Base-by-base conservation (phyloP, 2,888 invertebrate genomes). In the Meghimatium bilineatum region DNA sequence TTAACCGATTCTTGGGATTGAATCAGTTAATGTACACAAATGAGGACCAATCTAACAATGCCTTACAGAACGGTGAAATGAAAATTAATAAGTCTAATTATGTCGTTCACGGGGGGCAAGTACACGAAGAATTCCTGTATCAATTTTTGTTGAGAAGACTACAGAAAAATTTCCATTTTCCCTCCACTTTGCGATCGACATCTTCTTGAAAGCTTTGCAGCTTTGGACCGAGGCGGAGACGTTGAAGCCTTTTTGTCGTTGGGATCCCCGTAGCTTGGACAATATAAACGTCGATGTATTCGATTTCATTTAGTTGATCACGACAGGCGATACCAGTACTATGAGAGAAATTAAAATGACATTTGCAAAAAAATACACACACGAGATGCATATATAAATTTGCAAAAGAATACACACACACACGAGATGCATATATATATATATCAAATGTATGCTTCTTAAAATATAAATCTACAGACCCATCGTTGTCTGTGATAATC, bases 11-110 rank as follows among this genome's bases (percentile, higher is more conserved):
- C 77, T n/a, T 38, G 34, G n/a, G 66, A 77, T 77, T 29, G 77
- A 77, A 77, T n/a, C 63, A 66, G 77, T 77, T 77, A 77, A 77
- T 77, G 77, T 77, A 77, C 77, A 77, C 77, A 77, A 77, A 77
- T 77, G 38, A 63, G n/a, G n/a, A 20, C 36, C 38, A 17, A 36
- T 77, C 60, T 10, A 29, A 66, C 77, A 77, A 63, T 77, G 77
- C 66, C 77, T 77, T 66, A 38, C 36, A 26, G 77, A 66, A 38
- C 66, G 77, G n/a, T 66, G 38, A 77, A 77, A 77, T 77, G 79
- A 69, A 80, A 67, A 80, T 80, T 80, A 80, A 80, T 80, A 80
- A 80, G 79, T 80, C 79, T 80, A 80, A 80, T 80, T 80, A 80
- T 80, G 69, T 49, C 69, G 69, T 52, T 56, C 34, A 10, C 67